Evolutionary conservation across 2,113 vertebrate species (phyloP), one percentile per base, ranked within the genome.

Genomic region (Otis tarda): DNA sequence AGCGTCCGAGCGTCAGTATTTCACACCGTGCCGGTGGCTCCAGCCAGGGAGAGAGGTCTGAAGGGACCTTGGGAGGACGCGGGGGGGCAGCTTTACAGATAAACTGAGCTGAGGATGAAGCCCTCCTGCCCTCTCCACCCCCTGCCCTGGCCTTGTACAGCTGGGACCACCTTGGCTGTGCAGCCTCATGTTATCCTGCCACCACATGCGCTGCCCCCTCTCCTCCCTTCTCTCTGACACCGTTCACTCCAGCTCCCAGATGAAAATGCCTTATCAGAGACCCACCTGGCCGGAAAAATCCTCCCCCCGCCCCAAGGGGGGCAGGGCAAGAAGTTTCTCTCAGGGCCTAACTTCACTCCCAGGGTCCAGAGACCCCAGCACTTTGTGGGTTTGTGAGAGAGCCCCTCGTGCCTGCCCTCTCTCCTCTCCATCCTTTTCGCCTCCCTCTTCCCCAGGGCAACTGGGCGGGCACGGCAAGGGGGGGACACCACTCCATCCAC

Each of bases 261-360:
- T 67, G 94, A 83, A 97, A 96, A 97, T 94, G 93, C 98, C 97
- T 97, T 97, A 97, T 89, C 76, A 55, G 94, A 96, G 91, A 95
- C 95, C 94, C 30, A 30, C 94, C 95, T 33, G 87, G 91, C 91
- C 0, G 3, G 78, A 93, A 45, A 49, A 64, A 37, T 37, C 37
- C 37, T 59, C 81, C 89, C 89, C 70, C 84, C 47, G 85, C 85
- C 30, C 41, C 4, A 1, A 56, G 75, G 78, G 88, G 43, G 5
- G 80, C 91, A 91, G 95, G 90, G 89, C 74, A 88, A 84, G 91
- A 63, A 93, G 95, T 92, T 95, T 83, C 97, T 94, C 94, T 97
- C 97, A 96, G 96, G 90, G 91, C 93, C 80, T 75, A 14, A 83
- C 87, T 97, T 94, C 9, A 2, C 91, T 96, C 90, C 49, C 1